These are phyloP conservation scores for Pachymerium ferrugineum DNA, from an alignment of 2,888 invertebrate genomes.

Conservation along the genomic window DNA sequence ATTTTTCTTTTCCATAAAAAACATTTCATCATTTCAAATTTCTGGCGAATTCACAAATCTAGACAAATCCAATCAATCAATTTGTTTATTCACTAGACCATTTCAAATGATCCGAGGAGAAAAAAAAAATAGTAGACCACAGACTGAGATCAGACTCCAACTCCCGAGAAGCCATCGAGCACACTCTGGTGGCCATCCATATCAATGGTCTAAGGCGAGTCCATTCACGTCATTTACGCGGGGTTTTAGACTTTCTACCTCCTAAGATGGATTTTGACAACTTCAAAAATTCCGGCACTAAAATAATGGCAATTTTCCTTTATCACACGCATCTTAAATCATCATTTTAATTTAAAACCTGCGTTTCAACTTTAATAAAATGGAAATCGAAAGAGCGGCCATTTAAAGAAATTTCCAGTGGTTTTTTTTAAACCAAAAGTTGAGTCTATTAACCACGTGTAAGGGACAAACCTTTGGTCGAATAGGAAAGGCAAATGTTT, in stretches of 20 bases:
- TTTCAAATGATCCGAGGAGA: not conserved
- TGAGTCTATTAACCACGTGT: too few relatives aligned
- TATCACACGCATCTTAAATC: not conserved
- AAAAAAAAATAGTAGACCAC: not conserved
- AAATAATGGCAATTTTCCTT: not conserved
- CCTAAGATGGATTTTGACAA: not conserved
- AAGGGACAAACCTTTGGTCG: too few relatives aligned
- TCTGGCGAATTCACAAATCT: too few relatives aligned
- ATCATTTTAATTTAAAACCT: not conserved
- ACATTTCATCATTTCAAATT: too few relatives aligned
- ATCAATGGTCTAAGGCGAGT: not conserved
- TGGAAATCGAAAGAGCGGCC: not conserved
- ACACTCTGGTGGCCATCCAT: not conserved
- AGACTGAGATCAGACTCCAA: not conserved
- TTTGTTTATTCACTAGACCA: too few relatives aligned
- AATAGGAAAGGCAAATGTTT: too few relatives aligned
- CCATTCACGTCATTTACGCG: not conserved
- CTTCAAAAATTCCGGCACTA: not conserved
- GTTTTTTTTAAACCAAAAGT: too few relatives aligned
- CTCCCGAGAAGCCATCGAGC: not conserved
- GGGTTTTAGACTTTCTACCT: not conserved
- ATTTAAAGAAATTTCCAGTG: not conserved
- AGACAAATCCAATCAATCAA: too few relatives aligned
- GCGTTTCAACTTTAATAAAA: not conserved
- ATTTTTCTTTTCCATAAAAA: too few relatives aligned